A percentile compares a stretch with the other conserved stretches of the same genome.
These are phyloP conservation scores for Actenoides lindsayi DNA, from an alignment of 2,113 vertebrate species.

Conservation along the genomic window DNA sequence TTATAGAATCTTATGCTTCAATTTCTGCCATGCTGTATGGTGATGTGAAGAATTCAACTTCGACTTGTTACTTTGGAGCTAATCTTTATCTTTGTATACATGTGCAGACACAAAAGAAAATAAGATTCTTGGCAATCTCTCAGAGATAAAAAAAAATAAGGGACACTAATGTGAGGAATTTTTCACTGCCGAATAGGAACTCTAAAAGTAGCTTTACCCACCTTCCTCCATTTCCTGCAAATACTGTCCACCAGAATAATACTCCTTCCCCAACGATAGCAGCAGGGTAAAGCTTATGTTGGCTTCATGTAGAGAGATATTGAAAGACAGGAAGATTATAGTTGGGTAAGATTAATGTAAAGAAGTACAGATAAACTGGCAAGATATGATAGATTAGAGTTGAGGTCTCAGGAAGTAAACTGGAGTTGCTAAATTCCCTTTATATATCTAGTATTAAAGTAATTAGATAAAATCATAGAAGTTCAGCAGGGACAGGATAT, in stretches of 20 bases:
- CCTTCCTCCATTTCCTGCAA: neutral
- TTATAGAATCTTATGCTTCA: neutral
- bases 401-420: neutral
- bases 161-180: neutral
- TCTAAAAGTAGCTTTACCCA: neutral
- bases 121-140: neutral
- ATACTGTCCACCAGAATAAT: neutral
- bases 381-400: neutral
- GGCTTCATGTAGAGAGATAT: neutral
- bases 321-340: neutral
- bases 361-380: neutral
- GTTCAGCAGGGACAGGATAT: neutral
- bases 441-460: neutral
- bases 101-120: neutral
- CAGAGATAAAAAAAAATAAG: neutral
- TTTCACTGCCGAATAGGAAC: neutral
- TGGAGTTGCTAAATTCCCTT: neutral
- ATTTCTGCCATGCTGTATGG: neutral
- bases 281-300: neutral
- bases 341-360: neutral
- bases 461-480: neutral
- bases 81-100: neutral
- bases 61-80: neutral
- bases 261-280: accelerated
- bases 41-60: neutral